Conservation (phyloP, 2,113 vertebrate species). For the Eonycteris spelaea region DNA sequence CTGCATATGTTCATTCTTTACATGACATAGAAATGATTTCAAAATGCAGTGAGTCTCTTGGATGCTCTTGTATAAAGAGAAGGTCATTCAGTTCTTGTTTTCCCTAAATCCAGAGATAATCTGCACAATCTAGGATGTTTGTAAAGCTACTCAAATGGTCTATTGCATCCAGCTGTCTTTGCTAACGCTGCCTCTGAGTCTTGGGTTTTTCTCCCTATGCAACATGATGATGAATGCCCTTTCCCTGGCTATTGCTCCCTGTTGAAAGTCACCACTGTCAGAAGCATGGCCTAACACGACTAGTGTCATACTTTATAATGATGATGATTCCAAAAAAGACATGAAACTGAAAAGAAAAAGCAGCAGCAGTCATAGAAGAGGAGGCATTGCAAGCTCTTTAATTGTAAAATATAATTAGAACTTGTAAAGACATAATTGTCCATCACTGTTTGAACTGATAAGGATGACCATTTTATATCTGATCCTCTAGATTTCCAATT, state of each 20-base stretch:
- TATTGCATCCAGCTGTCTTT: conserved; percentile 22
- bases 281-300: conserved; percentile 59
- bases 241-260: conserved; percentile 17
- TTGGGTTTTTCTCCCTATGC: not conserved
- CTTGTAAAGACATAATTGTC: conserved; percentile 27
- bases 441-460: not conserved
- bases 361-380: not conserved
- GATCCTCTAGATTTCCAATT: not conserved
- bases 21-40: conserved; percentile 18
- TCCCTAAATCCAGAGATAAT: conserved; percentile 21
- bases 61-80: conserved; percentile 42
- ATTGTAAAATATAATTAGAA: not conserved
- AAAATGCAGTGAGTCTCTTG: conserved; percentile 31
- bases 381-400: not conserved
- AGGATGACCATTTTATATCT: conserved; percentile 13
- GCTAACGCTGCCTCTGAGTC: not conserved
- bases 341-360: conserved; percentile 30
- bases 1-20: conserved; percentile 39
- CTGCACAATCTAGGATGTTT: conserved; percentile 6
- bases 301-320: conserved; percentile 45
- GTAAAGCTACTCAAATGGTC: not conserved
- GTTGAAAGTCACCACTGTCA: conserved; percentile 45
- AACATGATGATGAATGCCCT: conserved; percentile 29
- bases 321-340: conserved; percentile 6
- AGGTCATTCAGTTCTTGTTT: conserved; percentile 32